Evolutionary conservation across 2,113 vertebrate genomes (phyloP), one percentile per base, ranked within the genome.

Genomic region (Brachyhypopomus gauderio): DNA sequence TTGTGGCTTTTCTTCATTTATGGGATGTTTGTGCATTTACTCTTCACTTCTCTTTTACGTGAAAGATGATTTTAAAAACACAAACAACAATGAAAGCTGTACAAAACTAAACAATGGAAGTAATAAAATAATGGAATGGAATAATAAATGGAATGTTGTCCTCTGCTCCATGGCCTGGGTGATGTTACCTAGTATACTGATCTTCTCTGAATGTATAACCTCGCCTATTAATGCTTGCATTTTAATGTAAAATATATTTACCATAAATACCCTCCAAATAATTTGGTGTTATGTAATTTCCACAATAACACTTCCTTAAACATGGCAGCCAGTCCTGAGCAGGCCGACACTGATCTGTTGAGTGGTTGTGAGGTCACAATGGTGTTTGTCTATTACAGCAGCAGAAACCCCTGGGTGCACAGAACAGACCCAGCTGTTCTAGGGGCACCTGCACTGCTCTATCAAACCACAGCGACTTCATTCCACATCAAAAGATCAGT

Each of bases 11-110:
- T 52, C 19, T 36, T 36, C 17, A 4, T 34, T 36, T 9, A 67
- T 38, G 36, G 66, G 66, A 70, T 70, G 66, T 70, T 41, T 67
- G 64, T 36, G 19, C 36, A 41, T 70, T 70, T 70, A 70, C 20
- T 11, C 9, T 36, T 67, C 64, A 67, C 64, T 70, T 70, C 66
- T 70, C 66, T 70, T 70, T 70, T n/a, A 34, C 14, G 19, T 19
- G 5, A 34, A 25, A 70, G 1, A 9, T 67, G 34, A 41, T 41
- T 41, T 41, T 3, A 25, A 67, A 67, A 22, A 20, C 7, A 30
- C 14, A 66, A 11, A 5, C 16, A 14, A 25, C 0, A 64, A 14
- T 27, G 20, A 8, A 60, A 60, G n/a, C n/a, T n/a, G 8, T 22
- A 22, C 59, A 60, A 60, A 7, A 19, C 5, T 30, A 64, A 63